These are phyloP conservation scores for Conchocele bisecta DNA, from an alignment of 2,888 invertebrate genomes.

Conservation along the genomic window DNA sequence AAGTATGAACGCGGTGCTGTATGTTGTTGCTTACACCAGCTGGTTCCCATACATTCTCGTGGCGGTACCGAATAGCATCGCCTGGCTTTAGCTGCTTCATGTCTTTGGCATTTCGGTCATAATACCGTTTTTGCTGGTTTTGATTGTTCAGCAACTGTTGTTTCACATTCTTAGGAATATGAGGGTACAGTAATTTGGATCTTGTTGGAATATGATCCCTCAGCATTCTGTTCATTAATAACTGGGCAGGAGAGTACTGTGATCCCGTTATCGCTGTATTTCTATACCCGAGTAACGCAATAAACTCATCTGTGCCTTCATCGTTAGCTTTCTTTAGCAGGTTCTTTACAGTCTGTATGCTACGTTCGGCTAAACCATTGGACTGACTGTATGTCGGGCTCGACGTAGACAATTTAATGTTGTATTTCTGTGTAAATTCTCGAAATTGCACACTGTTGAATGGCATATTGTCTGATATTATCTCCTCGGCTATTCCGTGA, in stretches of 20 bases:
- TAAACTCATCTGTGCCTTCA: conserved; percentile 39
- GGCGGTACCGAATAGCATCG: neutral
- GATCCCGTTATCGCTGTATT: conserved; percentile 47
- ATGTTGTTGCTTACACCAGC: neutral
- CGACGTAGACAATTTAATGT: neutral
- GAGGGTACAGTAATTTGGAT: neutral
- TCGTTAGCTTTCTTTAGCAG: conserved; percentile 41
- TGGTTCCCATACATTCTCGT: conserved; percentile 13
- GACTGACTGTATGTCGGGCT: conserved; percentile 38
- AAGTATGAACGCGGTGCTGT: neutral
- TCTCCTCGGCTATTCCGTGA: conserved; percentile 48
- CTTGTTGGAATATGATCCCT: conserved; percentile 35
- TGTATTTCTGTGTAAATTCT: neutral
- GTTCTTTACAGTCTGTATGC: conserved; percentile 41
- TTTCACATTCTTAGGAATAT: neutral
- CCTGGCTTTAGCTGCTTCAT: neutral
- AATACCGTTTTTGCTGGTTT: conserved; percentile 5
- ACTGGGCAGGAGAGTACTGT: conserved; percentile 34
- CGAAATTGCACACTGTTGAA: conserved; percentile 29
- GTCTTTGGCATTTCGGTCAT: conserved; percentile 9
- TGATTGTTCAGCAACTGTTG: conserved; percentile 1
- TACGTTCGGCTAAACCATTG: conserved; percentile 45
- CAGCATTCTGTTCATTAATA: conserved; percentile 37
- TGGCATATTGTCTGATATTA: conserved; percentile 57
- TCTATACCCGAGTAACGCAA: conserved; percentile 48